phyloP scores from a whole-genome alignment of 2,888 invertebrate genomes.

The Latrodectus hesperus region DNA sequence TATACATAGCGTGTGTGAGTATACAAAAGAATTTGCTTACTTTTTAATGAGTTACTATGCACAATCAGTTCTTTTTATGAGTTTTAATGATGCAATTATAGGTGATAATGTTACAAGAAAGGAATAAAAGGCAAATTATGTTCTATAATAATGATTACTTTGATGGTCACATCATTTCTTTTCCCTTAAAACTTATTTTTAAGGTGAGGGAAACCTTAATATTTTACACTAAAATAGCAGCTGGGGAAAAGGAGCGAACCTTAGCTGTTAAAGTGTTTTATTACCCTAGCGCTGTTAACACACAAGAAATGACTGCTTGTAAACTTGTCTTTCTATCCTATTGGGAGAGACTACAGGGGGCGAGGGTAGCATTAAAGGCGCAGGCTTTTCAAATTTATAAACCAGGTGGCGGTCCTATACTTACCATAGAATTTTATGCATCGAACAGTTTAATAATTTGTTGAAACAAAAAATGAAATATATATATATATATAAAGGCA shows the following conservation, averaged over 20 bases:
- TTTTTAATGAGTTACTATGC: no score
- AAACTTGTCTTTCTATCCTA: constrained; percentile 48
- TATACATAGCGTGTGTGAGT: no score
- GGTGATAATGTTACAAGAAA: background rate
- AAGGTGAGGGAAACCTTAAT: constrained; percentile 20
- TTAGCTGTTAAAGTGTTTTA: constrained; percentile 37
- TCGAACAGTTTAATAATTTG: background rate
- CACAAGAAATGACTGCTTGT: constrained; percentile 43
- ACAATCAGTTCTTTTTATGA: background rate
- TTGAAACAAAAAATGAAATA: no score
- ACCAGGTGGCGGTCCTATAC: constrained; percentile 60
- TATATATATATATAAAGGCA: no score
- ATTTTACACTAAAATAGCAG: constrained; percentile 30
- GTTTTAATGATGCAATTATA: background rate
- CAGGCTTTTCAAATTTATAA: constrained; percentile 32
- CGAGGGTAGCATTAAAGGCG: background rate
- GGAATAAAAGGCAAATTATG: background rate
- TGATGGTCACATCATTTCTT: constrained; percentile 26
- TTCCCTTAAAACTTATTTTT: constrained; percentile 27
- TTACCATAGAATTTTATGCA: background rate
- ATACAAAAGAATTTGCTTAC: no score
- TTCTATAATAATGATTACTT: background rate
- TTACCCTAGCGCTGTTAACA: constrained; percentile 34
- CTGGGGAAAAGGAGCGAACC: constrained; percentile 20
- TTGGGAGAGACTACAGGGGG: constrained; percentile 9